phyloP scores from a whole-genome alignment of 2,797 vertebrate species.

The Sebastiscus tertius region DNA sequence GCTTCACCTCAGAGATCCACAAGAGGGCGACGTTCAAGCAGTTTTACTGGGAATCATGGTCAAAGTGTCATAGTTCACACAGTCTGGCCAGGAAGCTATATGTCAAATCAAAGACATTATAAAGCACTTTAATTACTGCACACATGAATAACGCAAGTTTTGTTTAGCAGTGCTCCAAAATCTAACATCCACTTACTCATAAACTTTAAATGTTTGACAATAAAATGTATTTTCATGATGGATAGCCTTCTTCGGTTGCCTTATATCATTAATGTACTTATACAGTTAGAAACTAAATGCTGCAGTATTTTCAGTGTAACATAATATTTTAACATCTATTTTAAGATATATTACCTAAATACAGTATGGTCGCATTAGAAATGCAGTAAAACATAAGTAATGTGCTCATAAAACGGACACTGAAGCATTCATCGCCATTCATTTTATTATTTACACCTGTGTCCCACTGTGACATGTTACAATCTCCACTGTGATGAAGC shows the following conservation, averaged over 20 bases:
- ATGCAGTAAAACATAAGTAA: too few species aligned
- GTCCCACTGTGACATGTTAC: too few species aligned
- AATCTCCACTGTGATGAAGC: too few species aligned
- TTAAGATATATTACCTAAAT: not conserved
- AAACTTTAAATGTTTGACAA: not conserved
- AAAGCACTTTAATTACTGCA: not conserved
- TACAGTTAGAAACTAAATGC: not conserved
- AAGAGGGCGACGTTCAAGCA: slow-evolving; percentile 44
- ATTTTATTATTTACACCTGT: too few species aligned
- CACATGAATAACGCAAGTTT: not conserved
- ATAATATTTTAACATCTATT: too few species aligned
- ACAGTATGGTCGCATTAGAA: not conserved
- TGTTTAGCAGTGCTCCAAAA: not conserved
- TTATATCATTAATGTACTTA: not conserved
- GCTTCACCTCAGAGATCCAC: slow-evolving; percentile 38
- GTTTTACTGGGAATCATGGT: not conserved
- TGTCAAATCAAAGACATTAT: not conserved
- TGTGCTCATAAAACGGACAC: too few species aligned
- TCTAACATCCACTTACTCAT: not conserved
- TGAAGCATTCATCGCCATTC: too few species aligned
- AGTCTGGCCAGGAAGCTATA: not conserved
- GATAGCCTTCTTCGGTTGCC: not conserved
- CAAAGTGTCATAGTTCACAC: not conserved
- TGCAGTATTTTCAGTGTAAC: not conserved
- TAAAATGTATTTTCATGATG: not conserved